Evolutionary conservation across 2,113 vertebrate species (phyloP), one percentile per base, ranked within the genome.

Genomic region (Megaceryle torquata): DNA sequence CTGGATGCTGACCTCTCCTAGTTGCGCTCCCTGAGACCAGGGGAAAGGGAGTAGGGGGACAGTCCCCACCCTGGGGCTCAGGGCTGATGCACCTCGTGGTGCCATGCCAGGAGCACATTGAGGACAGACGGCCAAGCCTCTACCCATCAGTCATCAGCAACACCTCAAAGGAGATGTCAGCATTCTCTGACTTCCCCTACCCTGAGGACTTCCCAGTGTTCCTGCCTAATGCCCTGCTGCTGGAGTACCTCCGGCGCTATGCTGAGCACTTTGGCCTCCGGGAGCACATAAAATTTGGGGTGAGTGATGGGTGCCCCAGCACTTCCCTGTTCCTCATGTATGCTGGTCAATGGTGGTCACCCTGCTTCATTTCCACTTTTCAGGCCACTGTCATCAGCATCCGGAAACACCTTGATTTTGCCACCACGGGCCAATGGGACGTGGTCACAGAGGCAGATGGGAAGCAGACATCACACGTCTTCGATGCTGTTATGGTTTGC

Each of bases 121-220:
- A 98, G 85, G 95, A 98, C 2, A 91, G 96, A 13, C 97, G 95
- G 81, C 94, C 98, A 25, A 98, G 98, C 87, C 96, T 98, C 31
- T 99, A 99, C 67, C 97, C 91, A 0, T 99, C 98, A 3, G 80
- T 99, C 82, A 96, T 99, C 86, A 98, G 96, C 80, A 99, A 99
- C 91, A 97, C 98, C 46, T 99, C 98, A 37, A 99, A 99, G 94
- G 99, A 99, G 96, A 99, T 99, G 98, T 99, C 98, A 31, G 98
- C 98, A 15, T 99, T 98, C 89, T 99, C 99, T 0, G 98, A 99
- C 81, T 99, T 99, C 69, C 99, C 99, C 39, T 98, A 98, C 94
- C 99, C 97, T 0, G 98, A 98, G 70, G 95, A 99, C 71, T 99
- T 98, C 92, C 98, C 99, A 0, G 98, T 99, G 97, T 99, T 97